phyloP scores from a whole-genome alignment of 2,113 vertebrate genomes.

The Phocoena sinus region DNA sequence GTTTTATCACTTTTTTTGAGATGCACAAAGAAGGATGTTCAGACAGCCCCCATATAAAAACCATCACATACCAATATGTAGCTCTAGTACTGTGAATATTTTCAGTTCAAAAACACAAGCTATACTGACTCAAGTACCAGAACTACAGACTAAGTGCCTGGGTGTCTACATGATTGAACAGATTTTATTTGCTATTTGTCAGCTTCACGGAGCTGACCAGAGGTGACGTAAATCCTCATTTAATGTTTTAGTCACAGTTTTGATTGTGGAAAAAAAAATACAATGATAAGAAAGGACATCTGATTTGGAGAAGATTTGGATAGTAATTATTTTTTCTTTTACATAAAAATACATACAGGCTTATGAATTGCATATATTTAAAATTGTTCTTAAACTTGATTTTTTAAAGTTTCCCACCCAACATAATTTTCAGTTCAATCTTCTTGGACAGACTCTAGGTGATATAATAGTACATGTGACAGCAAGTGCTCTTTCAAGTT shows the following conservation, averaged over 20 bases:
- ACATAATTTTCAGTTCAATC: background rate
- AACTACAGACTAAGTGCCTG: background rate
- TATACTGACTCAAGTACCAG: background rate
- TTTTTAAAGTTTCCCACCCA: background rate
- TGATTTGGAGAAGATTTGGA: background rate
- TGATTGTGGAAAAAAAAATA: background rate
- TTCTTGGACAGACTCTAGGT: background rate
- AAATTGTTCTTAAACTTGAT: background rate
- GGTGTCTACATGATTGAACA: background rate
- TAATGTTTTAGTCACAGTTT: background rate
- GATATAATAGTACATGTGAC: background rate
- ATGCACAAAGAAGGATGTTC: background rate
- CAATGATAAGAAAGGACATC: background rate
- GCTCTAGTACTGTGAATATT: background rate
- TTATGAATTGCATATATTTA: background rate
- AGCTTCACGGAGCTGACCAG: background rate
- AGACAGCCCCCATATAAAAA: background rate
- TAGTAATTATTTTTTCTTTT: background rate
- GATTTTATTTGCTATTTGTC: background rate
- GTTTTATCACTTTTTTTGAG: background rate
- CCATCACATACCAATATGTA: too few relatives aligned
- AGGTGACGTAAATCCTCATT: background rate
- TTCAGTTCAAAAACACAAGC: background rate
- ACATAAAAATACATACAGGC: background rate
- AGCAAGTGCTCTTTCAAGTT: background rate